A percentile compares a stretch with the other conserved stretches of the same genome.
These are phyloP conservation scores for Columba guinea DNA, from an alignment of 2,797 vertebrate species.

Conservation along the genomic window DNA sequence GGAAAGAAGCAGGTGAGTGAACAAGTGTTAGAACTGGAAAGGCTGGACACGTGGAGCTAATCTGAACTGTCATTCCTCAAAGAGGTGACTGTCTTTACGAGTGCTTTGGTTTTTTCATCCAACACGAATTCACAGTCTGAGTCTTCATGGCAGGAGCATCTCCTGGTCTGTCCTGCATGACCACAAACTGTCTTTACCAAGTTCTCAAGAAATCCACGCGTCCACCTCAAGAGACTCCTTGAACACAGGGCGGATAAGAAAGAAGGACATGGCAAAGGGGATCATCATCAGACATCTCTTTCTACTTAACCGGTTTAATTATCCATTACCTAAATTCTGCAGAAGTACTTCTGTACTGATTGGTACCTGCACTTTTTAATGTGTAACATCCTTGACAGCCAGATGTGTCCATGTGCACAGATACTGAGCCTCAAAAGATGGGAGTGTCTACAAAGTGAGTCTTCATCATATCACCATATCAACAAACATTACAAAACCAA, in stretches of 20 bases:
- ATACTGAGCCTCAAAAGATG: neutral
- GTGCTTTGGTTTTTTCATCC: neutral
- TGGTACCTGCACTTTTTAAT: neutral
- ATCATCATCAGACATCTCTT: neutral
- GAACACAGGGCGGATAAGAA: neutral
- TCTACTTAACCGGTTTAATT: neutral
- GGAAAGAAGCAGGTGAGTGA: neutral
- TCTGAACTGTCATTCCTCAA: neutral
- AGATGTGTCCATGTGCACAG: fast-evolving
- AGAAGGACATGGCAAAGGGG: neutral
- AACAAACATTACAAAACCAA: neutral
- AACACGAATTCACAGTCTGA: neutral
- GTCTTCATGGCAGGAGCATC: neutral
- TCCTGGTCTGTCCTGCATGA: neutral
- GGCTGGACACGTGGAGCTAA: neutral
- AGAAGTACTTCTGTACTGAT: neutral
- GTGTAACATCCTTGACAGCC: neutral
- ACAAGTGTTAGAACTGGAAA: neutral
- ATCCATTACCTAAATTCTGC: neutral
- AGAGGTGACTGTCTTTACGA: neutral
- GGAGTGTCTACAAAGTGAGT: neutral
- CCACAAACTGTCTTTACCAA: neutral
- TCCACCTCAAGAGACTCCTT: neutral
- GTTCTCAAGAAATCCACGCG: neutral
- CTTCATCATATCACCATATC: neutral